Evolutionary conservation across 2,113 vertebrate genomes (phyloP), one percentile per base, ranked within the genome.

Genomic region (Mesembrinibis cayennensis): DNA sequence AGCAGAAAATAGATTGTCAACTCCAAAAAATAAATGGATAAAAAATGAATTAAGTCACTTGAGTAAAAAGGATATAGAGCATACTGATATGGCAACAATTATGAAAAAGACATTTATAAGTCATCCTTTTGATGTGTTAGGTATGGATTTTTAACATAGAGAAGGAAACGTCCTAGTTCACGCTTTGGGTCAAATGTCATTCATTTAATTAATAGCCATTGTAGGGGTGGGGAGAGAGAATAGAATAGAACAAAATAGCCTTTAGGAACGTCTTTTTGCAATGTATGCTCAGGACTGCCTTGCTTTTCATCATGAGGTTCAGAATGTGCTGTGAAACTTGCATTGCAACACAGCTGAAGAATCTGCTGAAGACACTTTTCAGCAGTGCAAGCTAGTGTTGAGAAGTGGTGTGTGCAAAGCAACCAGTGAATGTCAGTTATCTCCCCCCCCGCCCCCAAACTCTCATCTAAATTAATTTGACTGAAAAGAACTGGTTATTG

Each of bases 371-470:
- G 62, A 11, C 30, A 2, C 23, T 72, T 94, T 18, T 42, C 21
- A 72, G 2, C 16, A 6, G 4, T 18, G 18, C 14, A 26, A 34
- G 44, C 6, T 11, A 7, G 1, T 11, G 26, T 7, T 4, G 34
- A 61, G 22, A 18, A 89, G 21, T 12, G 11, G 21, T 22, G 32
- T 13, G 6, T 27, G 38, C 13, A 44, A 11, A 62, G 47, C 8
- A 38, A 22, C 44, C 6, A 16, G 36, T 32, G 16, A 34, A 34
- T 23, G 40, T 22, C 26, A 5, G 21, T 27, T 49, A 12, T 38
- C 7, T 19, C 13, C 23, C 19, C 7, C 22, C 17, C 2, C 29
- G 5, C n/a, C 12, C 32, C 4, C 26, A 38, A 4, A 45, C 11
- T 47, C 47, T 71, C 17, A 25, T 16, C 29, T 30, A 42, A 38